Evolutionary conservation across 2,888 invertebrate species (phyloP).

Genomic region (Chrysodeixis includens): DNA sequence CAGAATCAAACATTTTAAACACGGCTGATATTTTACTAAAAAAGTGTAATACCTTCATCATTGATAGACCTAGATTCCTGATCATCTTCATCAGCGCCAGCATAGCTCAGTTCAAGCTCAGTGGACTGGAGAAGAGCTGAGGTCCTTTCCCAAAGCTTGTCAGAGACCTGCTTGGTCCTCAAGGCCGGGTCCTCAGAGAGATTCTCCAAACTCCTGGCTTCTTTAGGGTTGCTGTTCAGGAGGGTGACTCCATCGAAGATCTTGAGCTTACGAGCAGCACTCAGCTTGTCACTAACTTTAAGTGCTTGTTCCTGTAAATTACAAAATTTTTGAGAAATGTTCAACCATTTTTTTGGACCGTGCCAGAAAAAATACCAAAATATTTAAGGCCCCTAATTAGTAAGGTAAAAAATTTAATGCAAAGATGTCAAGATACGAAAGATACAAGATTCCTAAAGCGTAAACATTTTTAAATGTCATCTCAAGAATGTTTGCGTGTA

Average conservation of each 20-base stretch:
- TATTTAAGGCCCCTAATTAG: background rate
- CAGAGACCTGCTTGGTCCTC: conserved; percentile 76
- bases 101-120: conserved; percentile 80
- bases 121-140: conserved; percentile 75
- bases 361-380: background rate
- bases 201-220: conserved; percentile 75
- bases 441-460: background rate
- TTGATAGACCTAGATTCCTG: conserved; percentile 75
- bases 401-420: background rate
- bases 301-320: conserved; percentile 80
- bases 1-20: no score
- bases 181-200: conserved; percentile 73
- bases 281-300: conserved; percentile 77
- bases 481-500: conserved; percentile 32
- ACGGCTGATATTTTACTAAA: no score
- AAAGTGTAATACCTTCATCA: conserved; percentile 67
- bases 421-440: background rate
- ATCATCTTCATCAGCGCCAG: conserved; percentile 70
- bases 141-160: conserved; percentile 78
- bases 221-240: conserved; percentile 76
- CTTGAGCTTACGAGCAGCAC: conserved; percentile 74
- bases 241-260: conserved; percentile 79
- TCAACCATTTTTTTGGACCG: no score
- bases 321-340: conserved; percentile 6
- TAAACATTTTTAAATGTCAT: conserved; percentile 10